phyloP scores from a whole-genome alignment of 1,140 invertebrate genomes.

The Mizuhopecten yessoensis region DNA sequence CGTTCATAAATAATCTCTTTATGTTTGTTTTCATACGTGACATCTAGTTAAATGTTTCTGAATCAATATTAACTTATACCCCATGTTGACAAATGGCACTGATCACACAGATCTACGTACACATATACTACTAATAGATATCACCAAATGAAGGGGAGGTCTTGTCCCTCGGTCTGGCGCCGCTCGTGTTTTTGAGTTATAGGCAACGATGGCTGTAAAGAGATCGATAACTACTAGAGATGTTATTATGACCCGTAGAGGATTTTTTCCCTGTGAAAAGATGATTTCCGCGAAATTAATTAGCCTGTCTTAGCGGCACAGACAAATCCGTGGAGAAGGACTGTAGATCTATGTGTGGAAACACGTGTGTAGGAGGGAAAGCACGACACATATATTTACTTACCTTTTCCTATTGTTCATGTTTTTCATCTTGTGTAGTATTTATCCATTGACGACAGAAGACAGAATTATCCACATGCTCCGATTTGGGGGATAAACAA shows the following conservation, averaged over 20 bases:
- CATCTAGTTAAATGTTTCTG: background rate
- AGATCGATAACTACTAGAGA: background rate
- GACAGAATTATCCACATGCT: background rate
- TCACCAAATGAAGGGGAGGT: background rate
- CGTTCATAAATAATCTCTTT: background rate
- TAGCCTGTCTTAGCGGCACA: background rate
- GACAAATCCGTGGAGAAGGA: background rate
- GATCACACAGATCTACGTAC: background rate
- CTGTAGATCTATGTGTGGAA: background rate
- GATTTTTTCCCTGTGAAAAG: background rate
- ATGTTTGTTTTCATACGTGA: background rate
- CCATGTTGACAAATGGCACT: background rate
- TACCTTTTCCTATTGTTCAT: conserved; percentile 35
- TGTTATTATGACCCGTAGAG: background rate
- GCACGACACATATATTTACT: background rate
- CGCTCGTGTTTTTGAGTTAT: background rate
- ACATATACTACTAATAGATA: background rate
- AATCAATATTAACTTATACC: background rate
- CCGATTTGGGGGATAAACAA: background rate
- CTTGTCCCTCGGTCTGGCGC: background rate
- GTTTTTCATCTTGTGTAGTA: conserved; percentile 19
- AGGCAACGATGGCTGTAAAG: background rate
- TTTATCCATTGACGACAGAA: background rate
- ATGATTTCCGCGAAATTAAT: background rate
- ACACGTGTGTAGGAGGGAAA: background rate